phyloP scores from a whole-genome alignment of 2,113 vertebrate genomes.

The Pan troglodytes region NHGRI_mPanTro3-v2.1_pri NC_072414.2:64543501-64544000 shows the following conservation, averaged over 20 bases:
- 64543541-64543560: constrained; percentile 1
- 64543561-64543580: neutral
- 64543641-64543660: neutral
- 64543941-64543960: neutral
- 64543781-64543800: neutral
- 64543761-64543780: neutral
- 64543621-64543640: neutral
- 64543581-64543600: neutral
- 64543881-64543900: neutral
- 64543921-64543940: neutral
- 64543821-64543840: neutral
- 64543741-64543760: neutral
- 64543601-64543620: neutral
- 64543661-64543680: neutral
- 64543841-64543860: neutral
- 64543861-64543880: constrained; percentile 1
- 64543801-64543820: neutral
- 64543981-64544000: too few species aligned
- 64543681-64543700: neutral
- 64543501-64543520: neutral
- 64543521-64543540: neutral
- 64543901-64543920: neutral
- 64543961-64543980: neutral
- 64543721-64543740: neutral
- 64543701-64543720: neutral